Percentiles rank a stretch among this genome's conserved stretches.
Conservation (phyloP, 2,797 vertebrate genomes). For the Echeneis naucrates region DNA sequence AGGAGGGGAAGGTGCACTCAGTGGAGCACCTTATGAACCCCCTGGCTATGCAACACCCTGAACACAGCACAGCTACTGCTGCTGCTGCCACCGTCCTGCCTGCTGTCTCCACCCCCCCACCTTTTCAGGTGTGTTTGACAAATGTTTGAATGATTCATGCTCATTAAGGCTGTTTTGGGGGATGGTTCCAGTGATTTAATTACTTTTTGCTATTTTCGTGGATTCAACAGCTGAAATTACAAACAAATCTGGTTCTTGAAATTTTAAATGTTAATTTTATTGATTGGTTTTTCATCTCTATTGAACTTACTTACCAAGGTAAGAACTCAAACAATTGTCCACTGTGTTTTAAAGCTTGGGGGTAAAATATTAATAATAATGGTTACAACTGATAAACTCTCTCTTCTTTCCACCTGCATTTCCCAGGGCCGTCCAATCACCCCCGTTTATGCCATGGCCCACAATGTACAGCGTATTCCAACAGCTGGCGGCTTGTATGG, state of each 20-base stretch:
- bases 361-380: background rate
- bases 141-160: background rate
- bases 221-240: no score
- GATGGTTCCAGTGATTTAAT: background rate
- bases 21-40: slow-evolving; percentile 97
- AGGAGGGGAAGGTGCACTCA: slow-evolving; percentile 95
- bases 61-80: slow-evolving; percentile 83
- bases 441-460: slow-evolving; percentile 96
- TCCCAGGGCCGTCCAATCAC: slow-evolving; percentile 95
- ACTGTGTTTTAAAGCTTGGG: background rate
- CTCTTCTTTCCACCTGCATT: background rate
- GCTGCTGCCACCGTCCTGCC: slow-evolving; percentile 87
- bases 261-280: no score
- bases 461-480: slow-evolving; percentile 93
- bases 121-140: slow-evolving; percentile 90
- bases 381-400: background rate
- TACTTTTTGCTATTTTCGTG: no score
- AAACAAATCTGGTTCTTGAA: no score
- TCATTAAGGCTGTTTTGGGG: background rate
- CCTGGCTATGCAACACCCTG: slow-evolving; percentile 91
- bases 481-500: slow-evolving; percentile 90
- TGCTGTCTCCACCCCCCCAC: slow-evolving; percentile 94
- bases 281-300: no score
- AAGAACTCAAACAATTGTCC: background rate
- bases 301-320: no score